A percentile compares a stretch with the other conserved stretches of the same genome.
Conservation (phyloP, 2,888 invertebrate species). For the Coleophora flavipennella region DNA sequence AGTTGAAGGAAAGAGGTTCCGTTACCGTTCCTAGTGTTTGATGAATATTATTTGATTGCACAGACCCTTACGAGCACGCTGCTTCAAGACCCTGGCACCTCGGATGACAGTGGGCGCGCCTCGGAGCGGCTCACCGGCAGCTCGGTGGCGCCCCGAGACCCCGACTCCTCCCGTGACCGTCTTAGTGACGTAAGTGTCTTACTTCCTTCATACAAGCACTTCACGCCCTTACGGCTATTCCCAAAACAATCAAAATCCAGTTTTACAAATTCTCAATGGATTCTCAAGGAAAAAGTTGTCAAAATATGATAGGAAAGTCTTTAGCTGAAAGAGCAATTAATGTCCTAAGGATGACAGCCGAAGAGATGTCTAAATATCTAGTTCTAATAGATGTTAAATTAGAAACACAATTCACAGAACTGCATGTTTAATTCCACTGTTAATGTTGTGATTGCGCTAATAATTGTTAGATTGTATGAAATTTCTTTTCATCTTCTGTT, state of each 20-base stretch:
- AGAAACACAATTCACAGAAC: background rate
- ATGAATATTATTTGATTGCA: conserved; percentile 8
- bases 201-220: background rate
- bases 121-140: conserved; percentile 85
- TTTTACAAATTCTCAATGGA: too few species aligned
- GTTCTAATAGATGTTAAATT: too few species aligned
- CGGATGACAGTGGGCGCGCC: conserved; percentile 87
- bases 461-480: conserved; percentile 30
- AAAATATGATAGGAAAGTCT: too few species aligned
- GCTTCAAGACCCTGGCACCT: conserved; percentile 85
- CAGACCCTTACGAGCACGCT: conserved; percentile 77
- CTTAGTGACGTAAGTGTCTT: conserved; percentile 86
- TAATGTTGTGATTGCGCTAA: conserved; percentile 37
- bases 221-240: too few species aligned
- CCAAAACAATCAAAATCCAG: too few species aligned
- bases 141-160: conserved; percentile 82
- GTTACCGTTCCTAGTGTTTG: conserved; percentile 6
- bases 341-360: too few species aligned
- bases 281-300: too few species aligned
- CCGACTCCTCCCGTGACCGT: conserved; percentile 87
- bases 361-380: too few species aligned
- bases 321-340: too few species aligned
- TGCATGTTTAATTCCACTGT: conserved; percentile 38
- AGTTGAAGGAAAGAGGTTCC: too few species aligned
- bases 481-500: conserved; percentile 30